phyloP scores from a whole-genome alignment of 2,797 vertebrate species.

The Novumbra hubbsi region DNA sequence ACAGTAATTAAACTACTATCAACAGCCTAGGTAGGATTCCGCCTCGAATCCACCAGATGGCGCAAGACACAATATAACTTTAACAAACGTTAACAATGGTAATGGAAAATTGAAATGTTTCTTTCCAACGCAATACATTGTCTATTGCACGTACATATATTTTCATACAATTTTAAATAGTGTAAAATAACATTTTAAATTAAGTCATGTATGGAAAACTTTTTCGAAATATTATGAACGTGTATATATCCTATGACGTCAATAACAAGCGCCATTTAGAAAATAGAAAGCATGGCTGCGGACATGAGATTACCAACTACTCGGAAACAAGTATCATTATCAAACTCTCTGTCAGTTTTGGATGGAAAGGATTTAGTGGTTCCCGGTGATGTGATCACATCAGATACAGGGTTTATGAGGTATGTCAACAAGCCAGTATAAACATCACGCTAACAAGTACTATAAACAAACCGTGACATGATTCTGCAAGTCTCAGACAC shows the following conservation, averaged over 20 bases:
- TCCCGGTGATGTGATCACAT: constrained; percentile 93
- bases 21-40: not conserved
- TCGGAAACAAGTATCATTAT: constrained; percentile 57
- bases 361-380: constrained; percentile 84
- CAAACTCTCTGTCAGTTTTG: constrained; percentile 32
- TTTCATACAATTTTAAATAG: not conserved
- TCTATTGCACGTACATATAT: not conserved
- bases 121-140: not conserved
- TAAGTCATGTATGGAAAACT: not conserved
- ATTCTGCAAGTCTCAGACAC: not conserved
- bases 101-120: too few species aligned
- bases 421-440: constrained; percentile 44
- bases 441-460: too few species aligned
- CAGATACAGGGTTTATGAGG: constrained; percentile 98
- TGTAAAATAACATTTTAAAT: not conserved
- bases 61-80: constrained; percentile 22
- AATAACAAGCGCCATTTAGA: constrained; percentile 17
- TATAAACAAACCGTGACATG: not conserved
- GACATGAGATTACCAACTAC: constrained; percentile 81
- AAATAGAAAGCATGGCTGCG: constrained; percentile 80
- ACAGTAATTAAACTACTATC: too few species aligned
- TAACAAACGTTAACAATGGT: not conserved
- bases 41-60: constrained; percentile 44
- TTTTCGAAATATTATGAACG: not conserved
- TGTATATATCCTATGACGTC: not conserved